Base-by-base conservation (phyloP, 2,888 invertebrate species). In the Drosophila prostipennis region DNA sequence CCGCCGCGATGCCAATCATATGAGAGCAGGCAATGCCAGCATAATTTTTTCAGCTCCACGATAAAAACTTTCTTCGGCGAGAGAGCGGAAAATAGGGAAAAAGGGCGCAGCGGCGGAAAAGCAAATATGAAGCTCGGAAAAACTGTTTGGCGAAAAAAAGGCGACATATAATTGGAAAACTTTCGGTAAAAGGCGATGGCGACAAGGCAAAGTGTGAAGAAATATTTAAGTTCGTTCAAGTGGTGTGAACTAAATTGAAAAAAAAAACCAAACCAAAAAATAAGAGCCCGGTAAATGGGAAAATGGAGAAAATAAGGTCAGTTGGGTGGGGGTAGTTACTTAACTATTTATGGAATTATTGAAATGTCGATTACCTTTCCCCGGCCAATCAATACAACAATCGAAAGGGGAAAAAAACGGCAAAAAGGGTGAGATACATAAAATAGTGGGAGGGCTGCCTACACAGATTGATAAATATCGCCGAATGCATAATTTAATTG, bases 151-250 rank as follows among this genome's bases (percentile, higher is more conserved):
- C 43, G 58, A 42, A 52, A 72, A 52, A 51, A 53, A 55, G 61
- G 64, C 65, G 81, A 80, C 86, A 84, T 73, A 84, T 84, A 84
- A 87, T 87, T 87, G 78, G 80, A 84, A 84, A 84, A 87, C 82
- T 84, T 84, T 80, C n/a, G 32, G 48, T 43, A 55, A 71, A 68
- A 63, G 69, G 57, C 53, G 57, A 53, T 49, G 72, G 56, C 68
- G 73, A 73, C 60, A 71, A 57, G 54, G 61, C 72, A 80, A 84
- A 76, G 87, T 87, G 87, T 77, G 82, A 84, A 87, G 79, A 80
- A 79, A 80, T 77, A 78, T 78, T 78, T 70, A 84, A 87, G 85
- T 87, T 69, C 43, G 65, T 60, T 56, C 67, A 75, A 77, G 75
- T 63, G 75, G 61, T 67, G 63, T 59, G 36, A 74, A 69, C 64